Percentiles rank a stretch among this genome's conserved stretches.
Conservation (phyloP, 2,113 vertebrate species). For the Brachyistius frenatus region DNA sequence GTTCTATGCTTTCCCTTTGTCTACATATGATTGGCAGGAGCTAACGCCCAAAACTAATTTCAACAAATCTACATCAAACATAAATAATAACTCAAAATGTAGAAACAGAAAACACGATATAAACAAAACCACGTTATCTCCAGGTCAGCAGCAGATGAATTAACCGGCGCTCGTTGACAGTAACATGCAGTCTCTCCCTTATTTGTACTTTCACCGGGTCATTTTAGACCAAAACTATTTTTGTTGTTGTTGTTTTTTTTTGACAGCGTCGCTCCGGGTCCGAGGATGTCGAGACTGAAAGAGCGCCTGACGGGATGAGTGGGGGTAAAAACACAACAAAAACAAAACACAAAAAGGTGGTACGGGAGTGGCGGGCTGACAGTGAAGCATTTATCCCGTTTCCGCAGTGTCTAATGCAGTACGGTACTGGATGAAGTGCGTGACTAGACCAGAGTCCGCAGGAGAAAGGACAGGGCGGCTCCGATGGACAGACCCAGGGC, state of each 20-base stretch:
- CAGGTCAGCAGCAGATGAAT: not conserved
- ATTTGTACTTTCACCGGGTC: not conserved
- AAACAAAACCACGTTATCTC: not conserved
- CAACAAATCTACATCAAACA: slow-evolving; percentile 1
- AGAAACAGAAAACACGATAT: not conserved
- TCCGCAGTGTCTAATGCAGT: not conserved
- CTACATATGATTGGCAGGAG: not conserved
- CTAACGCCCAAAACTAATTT: not conserved
- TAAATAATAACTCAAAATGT: slow-evolving; percentile 26
- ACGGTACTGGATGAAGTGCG: not conserved
- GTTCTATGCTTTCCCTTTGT: slow-evolving; percentile 27
- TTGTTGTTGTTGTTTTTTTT: too few relatives aligned
- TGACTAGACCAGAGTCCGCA: slow-evolving; percentile 82
- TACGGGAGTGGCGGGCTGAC: not conserved
- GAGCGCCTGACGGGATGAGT: not conserved
- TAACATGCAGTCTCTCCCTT: not conserved
- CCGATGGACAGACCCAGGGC: slow-evolving; percentile 88
- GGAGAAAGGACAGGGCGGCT: slow-evolving; percentile 86
- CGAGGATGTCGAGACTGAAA: not conserved
- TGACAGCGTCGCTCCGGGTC: too few relatives aligned
- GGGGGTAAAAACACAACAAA: not conserved
- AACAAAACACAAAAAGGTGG: not conserved
- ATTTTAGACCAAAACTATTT: not conserved
- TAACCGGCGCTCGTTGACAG: not conserved
- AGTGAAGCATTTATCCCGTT: not conserved